Evolutionary conservation across 2,113 vertebrate species (phyloP).

Genomic region (Zosterops borbonicus): DNA sequence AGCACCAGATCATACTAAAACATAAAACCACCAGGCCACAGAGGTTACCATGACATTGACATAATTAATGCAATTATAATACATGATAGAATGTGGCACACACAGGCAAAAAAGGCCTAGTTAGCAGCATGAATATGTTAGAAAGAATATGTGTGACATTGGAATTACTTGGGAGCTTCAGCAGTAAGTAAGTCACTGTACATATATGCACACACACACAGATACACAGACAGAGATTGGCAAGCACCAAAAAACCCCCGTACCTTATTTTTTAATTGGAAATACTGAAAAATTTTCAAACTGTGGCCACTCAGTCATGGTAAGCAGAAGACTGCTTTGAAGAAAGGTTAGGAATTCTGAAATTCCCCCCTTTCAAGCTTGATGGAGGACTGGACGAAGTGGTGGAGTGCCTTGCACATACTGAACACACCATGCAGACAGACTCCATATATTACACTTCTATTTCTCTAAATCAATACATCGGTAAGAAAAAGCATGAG

Average conservation of each 20-base stretch:
- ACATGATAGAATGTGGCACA: not conserved
- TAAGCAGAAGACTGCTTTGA: not conserved
- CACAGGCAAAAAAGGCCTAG: not conserved
- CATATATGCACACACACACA: accelerated
- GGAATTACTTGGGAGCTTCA: not conserved
- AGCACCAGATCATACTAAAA: not conserved
- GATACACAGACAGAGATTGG: not conserved
- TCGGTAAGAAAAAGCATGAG: not conserved
- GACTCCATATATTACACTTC: not conserved
- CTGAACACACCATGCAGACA: not conserved
- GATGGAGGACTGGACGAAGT: not conserved
- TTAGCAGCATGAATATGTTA: not conserved
- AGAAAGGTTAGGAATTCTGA: not conserved
- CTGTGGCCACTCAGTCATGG: not conserved
- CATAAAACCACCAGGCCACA: not conserved
- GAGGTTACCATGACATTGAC: not conserved
- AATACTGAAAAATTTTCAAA: not conserved
- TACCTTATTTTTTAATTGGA: not conserved
- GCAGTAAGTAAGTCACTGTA: not conserved
- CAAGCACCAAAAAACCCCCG: not conserved
- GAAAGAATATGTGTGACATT: not conserved
- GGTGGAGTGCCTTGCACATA: accelerated
- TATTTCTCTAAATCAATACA: not conserved
- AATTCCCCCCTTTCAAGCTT: not conserved
- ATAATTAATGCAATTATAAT: not conserved